Base-by-base conservation (phyloP, 1,140 invertebrate genomes). In the Ptiloglossa arizonensis region DNA sequence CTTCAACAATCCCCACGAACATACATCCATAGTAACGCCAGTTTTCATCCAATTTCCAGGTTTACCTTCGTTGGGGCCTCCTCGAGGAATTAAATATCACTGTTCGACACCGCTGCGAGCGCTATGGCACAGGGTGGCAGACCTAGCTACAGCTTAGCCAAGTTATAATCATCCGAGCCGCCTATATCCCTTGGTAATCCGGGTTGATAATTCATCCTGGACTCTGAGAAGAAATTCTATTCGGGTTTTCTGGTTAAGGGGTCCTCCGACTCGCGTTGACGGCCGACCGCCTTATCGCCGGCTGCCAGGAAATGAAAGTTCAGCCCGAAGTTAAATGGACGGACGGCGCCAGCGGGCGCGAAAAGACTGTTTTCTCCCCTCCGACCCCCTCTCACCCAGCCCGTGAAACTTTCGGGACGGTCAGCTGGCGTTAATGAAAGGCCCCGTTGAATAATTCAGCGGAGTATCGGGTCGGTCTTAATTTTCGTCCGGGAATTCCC, bases 241-340 rank as follows among this genome's bases (percentile, higher is more conserved):
- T 62, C 44, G 24, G 27, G 27, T 35, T n/a, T n/a, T 32, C 38
- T n/a, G 35, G 60, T 54, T 41, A 50, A 41, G 17, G 22, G n/a
- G 15, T 11, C 24, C 9, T 2, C 3, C 0, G 17, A n/a, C 44
- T 35, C 29, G 19, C 5, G 19, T 8, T 41, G 17, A 38, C 35
- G 35, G 57, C 11, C 5, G 22, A 15, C 22, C 17, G 60, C 27
- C 76, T 79, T 74, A 79, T 79, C 70, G 3, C 2, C 19, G 44
- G 32, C 46, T 5, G 67, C 19, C 70, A 66, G 70, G 70, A 74
- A 79, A 79, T 44, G 76, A 79, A 59, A 79, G 60, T 66, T 79
- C 41, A 19, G 2, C 17, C 13, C 22, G 19, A 27, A 32, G 27
- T 64, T 38, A 46, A 62, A 70, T 54, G 57, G 24, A 24, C 32